phyloP scores from a whole-genome alignment of 2,888 invertebrate genomes.

The Dascillus cervinus region DNA sequence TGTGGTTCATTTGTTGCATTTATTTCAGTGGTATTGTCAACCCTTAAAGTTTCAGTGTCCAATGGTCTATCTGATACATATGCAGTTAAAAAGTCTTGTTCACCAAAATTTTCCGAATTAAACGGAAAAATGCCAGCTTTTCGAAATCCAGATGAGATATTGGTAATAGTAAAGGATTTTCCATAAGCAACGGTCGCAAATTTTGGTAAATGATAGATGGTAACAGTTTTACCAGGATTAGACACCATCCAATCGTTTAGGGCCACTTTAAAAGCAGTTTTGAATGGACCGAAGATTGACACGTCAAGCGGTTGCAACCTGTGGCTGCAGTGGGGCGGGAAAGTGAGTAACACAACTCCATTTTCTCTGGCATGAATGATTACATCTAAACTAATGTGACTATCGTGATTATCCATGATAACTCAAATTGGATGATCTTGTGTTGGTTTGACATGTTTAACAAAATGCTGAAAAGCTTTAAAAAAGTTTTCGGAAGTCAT shows the following conservation, averaged over 20 bases:
- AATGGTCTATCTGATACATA: slow-evolving; percentile 3
- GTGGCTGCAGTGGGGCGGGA: slow-evolving; percentile 14
- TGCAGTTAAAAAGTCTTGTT: slow-evolving; percentile 2
- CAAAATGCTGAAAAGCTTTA: no score
- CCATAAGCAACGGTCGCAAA: slow-evolving; percentile 2
- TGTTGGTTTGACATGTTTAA: no score
- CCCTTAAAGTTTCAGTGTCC: slow-evolving; percentile 3
- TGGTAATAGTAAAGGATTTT: slow-evolving; percentile 3
- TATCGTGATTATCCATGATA: slow-evolving; percentile 3
- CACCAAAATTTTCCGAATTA: slow-evolving; percentile 2
- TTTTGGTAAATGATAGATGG: slow-evolving; percentile 3
- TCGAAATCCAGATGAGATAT: slow-evolving; percentile 3
- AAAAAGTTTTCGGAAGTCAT: no score
- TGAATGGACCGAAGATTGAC: slow-evolving; percentile 1
- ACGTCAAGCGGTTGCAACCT: slow-evolving; percentile 27
- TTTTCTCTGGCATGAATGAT: slow-evolving; percentile 2
- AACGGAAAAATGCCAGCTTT: slow-evolving; percentile 3
- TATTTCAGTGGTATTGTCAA: slow-evolving; percentile 3
- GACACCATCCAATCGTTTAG: slow-evolving; percentile 2
- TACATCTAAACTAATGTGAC: slow-evolving; percentile 2
- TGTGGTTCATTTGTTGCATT: slow-evolving; percentile 1
- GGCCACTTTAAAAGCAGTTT: background rate
- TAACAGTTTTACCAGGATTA: no score
- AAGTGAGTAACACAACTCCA: slow-evolving; percentile 1
- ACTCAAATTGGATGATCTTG: slow-evolving; percentile 2